Percentiles rank a stretch among this genome's conserved stretches.
phyloP scores from a whole-genome alignment of 2,113 vertebrate genomes.

The Zeus faber region DNA sequence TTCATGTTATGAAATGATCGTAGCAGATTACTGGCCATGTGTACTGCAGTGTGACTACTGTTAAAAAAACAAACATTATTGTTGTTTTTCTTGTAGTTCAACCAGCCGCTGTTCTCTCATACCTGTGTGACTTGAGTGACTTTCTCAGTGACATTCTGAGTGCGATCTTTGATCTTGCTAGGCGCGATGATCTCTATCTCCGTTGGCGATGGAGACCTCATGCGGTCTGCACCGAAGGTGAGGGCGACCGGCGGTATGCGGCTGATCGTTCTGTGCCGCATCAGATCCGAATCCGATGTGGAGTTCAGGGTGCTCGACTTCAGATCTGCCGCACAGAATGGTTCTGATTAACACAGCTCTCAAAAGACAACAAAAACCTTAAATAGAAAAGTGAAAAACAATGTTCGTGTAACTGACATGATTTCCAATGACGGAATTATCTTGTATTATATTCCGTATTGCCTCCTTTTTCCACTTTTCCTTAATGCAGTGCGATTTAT shows the following conservation, averaged over 20 bases:
- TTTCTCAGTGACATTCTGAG: constrained; percentile 97
- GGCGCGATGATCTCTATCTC: constrained; percentile 97
- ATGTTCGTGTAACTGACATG: no score
- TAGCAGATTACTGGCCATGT: no score
- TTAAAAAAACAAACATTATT: neutral
- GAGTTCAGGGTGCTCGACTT: constrained; percentile 85
- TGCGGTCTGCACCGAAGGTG: constrained; percentile 89
- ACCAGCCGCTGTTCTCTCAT: constrained; percentile 7
- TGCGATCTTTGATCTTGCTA: constrained; percentile 92
- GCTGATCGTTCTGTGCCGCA: constrained; percentile 85
- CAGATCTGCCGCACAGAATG: constrained; percentile 63
- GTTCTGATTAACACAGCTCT: no score
- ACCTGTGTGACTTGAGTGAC: constrained; percentile 99
- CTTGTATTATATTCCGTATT: no score
- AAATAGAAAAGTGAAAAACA: no score
- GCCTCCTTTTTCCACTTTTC: no score
- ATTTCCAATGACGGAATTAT: no score
- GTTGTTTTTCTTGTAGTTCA: neutral
- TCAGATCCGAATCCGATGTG: constrained; percentile 86
- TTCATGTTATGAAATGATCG: no score
- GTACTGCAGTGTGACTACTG: no score
- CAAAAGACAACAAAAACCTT: no score
- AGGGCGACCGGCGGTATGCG: constrained; percentile 94
- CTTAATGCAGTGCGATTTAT: no score
- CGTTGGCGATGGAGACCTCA: constrained; percentile 85